These are phyloP conservation scores for Pseudorhombus dupliciocellatus DNA, from an alignment of 2,113 vertebrate species.

Conservation along the genomic window DNA sequence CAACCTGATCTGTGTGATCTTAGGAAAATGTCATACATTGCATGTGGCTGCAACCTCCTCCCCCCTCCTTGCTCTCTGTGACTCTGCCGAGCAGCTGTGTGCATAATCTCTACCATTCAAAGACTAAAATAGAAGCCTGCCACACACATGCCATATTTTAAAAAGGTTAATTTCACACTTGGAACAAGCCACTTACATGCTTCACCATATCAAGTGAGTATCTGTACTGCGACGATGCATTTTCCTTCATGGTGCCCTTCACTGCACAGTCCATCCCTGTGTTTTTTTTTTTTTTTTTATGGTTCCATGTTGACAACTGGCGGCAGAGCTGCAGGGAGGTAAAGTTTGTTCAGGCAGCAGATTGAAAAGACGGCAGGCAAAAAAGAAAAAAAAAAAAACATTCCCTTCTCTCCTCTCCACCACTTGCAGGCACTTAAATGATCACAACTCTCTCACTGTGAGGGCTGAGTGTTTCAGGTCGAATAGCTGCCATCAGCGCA, in stretches of 20 bases:
- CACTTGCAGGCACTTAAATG: slow-evolving; percentile 43
- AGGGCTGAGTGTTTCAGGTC: slow-evolving; percentile 21
- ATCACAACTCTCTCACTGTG: slow-evolving; percentile 32
- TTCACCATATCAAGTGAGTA: slow-evolving; percentile 1
- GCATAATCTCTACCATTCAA: slow-evolving; percentile 8
- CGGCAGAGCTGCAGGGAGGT: slow-evolving; percentile 7
- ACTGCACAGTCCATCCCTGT: neutral
- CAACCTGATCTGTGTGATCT: neutral
- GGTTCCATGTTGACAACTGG: neutral
- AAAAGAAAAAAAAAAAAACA: slow-evolving; percentile 21
- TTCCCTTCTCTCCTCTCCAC: slow-evolving; percentile 13
- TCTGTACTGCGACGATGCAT: slow-evolving; percentile 5
- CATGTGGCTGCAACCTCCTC: neutral
- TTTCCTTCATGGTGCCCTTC: neutral
- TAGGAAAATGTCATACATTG: neutral
- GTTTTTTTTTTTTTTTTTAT: slow-evolving; percentile 20
- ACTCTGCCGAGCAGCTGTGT: slow-evolving; percentile 1
- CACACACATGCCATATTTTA: neutral
- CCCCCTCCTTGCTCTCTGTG: neutral
- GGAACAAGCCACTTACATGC: neutral
- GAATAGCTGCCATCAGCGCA: slow-evolving; percentile 33
- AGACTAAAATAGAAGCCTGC: slow-evolving; percentile 24
- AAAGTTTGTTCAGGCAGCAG: slow-evolving; percentile 3
- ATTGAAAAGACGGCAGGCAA: slow-evolving; percentile 2
- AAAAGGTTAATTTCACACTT: slow-evolving; percentile 40